Conservation (phyloP, 2,113 vertebrate genomes). For the Dissostichus mawsoni region DNA sequence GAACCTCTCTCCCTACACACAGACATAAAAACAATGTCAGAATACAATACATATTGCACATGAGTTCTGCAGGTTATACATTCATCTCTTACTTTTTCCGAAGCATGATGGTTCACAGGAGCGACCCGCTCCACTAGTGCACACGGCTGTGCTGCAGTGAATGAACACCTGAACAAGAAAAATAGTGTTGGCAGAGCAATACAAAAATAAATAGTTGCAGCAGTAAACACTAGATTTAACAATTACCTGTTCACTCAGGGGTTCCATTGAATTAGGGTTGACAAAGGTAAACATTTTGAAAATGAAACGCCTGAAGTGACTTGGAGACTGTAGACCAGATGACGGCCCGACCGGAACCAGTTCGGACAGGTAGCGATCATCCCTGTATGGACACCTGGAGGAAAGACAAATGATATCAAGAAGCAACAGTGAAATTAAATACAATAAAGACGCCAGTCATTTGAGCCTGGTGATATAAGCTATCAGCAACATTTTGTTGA, state of each 20-base stretch:
- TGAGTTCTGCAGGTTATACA: background rate
- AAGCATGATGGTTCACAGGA: constrained; percentile 61
- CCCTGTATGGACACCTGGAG: constrained; percentile 62
- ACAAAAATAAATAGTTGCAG: background rate
- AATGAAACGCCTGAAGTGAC: constrained; percentile 61
- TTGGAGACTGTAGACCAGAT: constrained; percentile 36
- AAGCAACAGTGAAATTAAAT: too few species aligned
- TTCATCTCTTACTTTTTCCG: constrained; percentile 48
- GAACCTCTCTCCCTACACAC: constrained; percentile 52
- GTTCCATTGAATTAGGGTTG: constrained; percentile 8
- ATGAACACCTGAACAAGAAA: constrained; percentile 63
- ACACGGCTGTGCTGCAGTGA: constrained; percentile 74
- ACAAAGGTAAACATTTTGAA: constrained; percentile 75
- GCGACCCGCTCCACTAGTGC: background rate
- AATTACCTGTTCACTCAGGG: constrained; percentile 46
- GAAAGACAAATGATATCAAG: background rate
- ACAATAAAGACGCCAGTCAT: background rate
- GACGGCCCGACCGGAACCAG: constrained; percentile 32
- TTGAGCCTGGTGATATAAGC: background rate
- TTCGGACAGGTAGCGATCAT: constrained; percentile 60
- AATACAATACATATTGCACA: background rate
- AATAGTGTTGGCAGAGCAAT: constrained; percentile 8
- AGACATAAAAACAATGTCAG: constrained; percentile 37
- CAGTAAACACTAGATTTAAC: background rate
- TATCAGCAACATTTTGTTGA: background rate